These are phyloP conservation scores for Musca vetustissima DNA, from an alignment of 1,140 invertebrate species.

Conservation along the genomic window DNA sequence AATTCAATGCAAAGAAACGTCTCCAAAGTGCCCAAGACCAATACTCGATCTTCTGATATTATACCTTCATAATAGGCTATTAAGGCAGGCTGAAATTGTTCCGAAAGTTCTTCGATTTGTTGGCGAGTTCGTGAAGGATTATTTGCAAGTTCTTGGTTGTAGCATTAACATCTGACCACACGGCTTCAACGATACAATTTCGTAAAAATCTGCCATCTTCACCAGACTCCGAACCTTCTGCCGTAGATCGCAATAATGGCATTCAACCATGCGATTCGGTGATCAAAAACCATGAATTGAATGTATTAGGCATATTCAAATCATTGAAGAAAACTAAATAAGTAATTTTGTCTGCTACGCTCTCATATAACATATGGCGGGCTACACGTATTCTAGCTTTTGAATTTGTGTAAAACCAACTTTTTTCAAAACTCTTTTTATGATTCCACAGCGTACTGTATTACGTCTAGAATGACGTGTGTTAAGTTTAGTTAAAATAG, in stretches of 20 bases:
- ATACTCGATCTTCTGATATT: constrained; percentile 67
- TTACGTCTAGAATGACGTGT: too few relatives aligned
- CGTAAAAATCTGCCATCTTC: constrained; percentile 70
- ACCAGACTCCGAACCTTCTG: constrained; percentile 63
- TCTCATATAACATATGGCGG: constrained; percentile 66
- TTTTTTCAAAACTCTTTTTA: constrained; percentile 50
- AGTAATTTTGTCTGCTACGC: constrained; percentile 63
- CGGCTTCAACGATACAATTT: constrained; percentile 71
- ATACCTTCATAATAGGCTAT: constrained; percentile 87
- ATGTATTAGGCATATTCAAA: constrained; percentile 74
- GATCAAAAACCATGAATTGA: constrained; percentile 80
- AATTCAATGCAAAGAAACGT: constrained; percentile 68
- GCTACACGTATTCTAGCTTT: constrained; percentile 59
- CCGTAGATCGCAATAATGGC: constrained; percentile 73
- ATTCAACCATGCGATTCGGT: constrained; percentile 87
- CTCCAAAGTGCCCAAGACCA: constrained; percentile 85
- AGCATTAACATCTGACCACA: constrained; percentile 79
- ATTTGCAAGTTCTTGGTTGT: constrained; percentile 69
- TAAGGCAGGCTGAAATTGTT: constrained; percentile 81
- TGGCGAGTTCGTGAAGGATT: constrained; percentile 61
- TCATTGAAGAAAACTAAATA: constrained; percentile 66
- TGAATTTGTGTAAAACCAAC: constrained; percentile 49
- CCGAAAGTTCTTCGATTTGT: constrained; percentile 65
- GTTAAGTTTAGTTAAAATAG: too few relatives aligned
- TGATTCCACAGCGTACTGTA: too few relatives aligned